Evolutionary conservation across 2,797 vertebrate genomes (phyloP).

Genomic region (Benthosema pterotum): DNA sequence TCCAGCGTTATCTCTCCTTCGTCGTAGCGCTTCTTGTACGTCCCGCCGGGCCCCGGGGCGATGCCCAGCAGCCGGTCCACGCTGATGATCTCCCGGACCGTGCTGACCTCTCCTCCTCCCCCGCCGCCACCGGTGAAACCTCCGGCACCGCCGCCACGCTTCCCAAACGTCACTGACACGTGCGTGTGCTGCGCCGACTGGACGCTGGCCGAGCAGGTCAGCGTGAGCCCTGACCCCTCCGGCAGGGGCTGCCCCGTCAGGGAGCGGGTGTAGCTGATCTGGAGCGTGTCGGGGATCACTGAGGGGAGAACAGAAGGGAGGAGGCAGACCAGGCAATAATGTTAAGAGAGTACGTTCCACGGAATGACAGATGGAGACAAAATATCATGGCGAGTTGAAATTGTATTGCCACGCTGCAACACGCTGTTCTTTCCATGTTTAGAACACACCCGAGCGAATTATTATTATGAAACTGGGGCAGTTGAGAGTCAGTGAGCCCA

Average conservation of each 20-base stretch:
- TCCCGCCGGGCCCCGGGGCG: conserved; percentile 58
- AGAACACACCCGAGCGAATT: conserved; percentile 23
- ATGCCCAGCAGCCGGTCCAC: conserved; percentile 80
- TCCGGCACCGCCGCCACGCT: conserved; percentile 47
- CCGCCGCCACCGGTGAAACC: not conserved
- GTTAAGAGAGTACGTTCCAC: conserved; percentile 25
- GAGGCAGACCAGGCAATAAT: conserved; percentile 25
- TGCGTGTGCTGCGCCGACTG: conserved; percentile 87
- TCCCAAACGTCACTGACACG: conserved; percentile 84
- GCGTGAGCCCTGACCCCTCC: conserved; percentile 83
- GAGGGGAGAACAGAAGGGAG: conserved; percentile 9
- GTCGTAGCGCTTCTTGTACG: conserved; percentile 76
- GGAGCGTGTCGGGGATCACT: conserved; percentile 89
- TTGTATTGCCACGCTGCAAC: conserved; percentile 19
- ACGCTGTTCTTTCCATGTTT: conserved; percentile 34
- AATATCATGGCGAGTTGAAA: conserved; percentile 18
- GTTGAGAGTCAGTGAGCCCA: conserved; percentile 16
- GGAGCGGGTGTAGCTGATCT: conserved; percentile 77
- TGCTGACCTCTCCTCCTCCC: conserved; percentile 66
- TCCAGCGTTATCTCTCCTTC: conserved; percentile 82
- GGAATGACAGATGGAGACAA: conserved; percentile 12
- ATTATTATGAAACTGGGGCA: conserved; percentile 25
- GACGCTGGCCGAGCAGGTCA: conserved; percentile 81
- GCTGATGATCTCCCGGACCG: conserved; percentile 81
- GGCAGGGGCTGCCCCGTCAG: conserved; percentile 75